Evolutionary conservation across 2,888 invertebrate species (phyloP), one percentile per base, ranked within the genome.

Genomic region (Andrena dorsata): DNA sequence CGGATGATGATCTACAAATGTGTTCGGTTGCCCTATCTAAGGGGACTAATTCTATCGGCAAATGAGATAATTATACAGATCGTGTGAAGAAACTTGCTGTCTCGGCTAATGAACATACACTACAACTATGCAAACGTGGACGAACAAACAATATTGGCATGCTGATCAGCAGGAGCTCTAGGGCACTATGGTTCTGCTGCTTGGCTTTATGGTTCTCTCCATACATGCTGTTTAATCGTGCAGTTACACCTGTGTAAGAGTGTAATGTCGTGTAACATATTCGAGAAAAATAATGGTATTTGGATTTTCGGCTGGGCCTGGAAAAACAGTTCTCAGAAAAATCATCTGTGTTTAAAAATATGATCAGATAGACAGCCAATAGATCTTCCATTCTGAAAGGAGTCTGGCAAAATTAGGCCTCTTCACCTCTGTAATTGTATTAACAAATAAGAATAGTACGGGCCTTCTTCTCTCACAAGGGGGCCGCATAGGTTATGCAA

Each of bases 171-270:
- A 28, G 78, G 73, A 65, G 66, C 51, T 77, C 71, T 79, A 80
- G 63, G 73, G 49, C 49, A 66, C 80, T 86, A 86, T 68, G 74
- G 47, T 75, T 69, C 69, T 76, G 74, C 73, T 60, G 71, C 72
- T 61, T 80, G 78, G 73, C 76, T 80, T 61, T 78, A 63, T 56
- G 66, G 41, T 49, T 56, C 51, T 76, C 60, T 80, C 76, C 70
- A 76, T 28, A 53, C 85, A 85, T 87, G 87, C 87, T 87, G 72
- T 75, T 80, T 77, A 83, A 83, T 76, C 80, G 78, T 87, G 87
- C 86, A 75, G 79, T 76, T 85, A 83, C 81, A 69, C 74, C 86
- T 87, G 80, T 83, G 85, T 81, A 51, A 65, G 8, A 63, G 79
- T 85, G 83, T 81, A 30, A 73, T 23, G 23, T 53, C n/a, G 74